Evolutionary conservation across 2,888 invertebrate species (phyloP), one percentile per base, ranked within the genome.

Genomic region (Agrochola circellaris): DNA sequence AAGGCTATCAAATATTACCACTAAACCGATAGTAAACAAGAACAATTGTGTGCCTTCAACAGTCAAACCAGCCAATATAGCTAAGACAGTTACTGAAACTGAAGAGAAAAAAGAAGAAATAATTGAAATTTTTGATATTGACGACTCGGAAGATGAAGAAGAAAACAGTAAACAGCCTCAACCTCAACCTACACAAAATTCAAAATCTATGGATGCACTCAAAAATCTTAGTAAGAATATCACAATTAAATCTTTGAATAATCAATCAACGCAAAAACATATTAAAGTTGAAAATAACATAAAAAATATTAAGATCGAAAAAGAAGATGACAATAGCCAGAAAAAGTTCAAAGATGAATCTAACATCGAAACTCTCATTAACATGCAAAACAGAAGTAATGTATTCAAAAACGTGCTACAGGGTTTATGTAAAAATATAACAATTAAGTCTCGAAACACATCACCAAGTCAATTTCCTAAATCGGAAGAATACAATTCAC

Each of bases 91-190:
- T 79, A 84, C 90, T 45, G 48, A 82, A 78, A 54, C 68, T n/a
- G 71, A 73, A 48, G 71, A 82, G 58, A 90, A 93, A 73, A 88
- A 94, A 60, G 93, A 93, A 48, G 89, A 91, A 78, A 91, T 94
- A 74, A 92, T 94, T 79, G 96, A 96, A 91, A 94, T 96, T 84
- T 95, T 93, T 79, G 95, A 94, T 82, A 93, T 96, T 82, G 96
- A 96, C 69, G 96, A 96, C 85, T 96, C 96, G 70, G 96, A 96
- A 87, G 95, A 96, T 76, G 95, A 94, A 82, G 87, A 84, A 42
- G 89, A 85, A 72, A 82, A 81, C 58, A 84, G 26, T 75, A 74
- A 79, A 84, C 81, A 68, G 26, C 73, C 51, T 54, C 80, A 45
- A n/a, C 73, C 58, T 56, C 80, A 56, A n/a, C 73, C 58, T 56